These are phyloP conservation scores for Pogonus chalceus DNA, from an alignment of 1,140 invertebrate genomes.

Conservation along the genomic window DNA sequence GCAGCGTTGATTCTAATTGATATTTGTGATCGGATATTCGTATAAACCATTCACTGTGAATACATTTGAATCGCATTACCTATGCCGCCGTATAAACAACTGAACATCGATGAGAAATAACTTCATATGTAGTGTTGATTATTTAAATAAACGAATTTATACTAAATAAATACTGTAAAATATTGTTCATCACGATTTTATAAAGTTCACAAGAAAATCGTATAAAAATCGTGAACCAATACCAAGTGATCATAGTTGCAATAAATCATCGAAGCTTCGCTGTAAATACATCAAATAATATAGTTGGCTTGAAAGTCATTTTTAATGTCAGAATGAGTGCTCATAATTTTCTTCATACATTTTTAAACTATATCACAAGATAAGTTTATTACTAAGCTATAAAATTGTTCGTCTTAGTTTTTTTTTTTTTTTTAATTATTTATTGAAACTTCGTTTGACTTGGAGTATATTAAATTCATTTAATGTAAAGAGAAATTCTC, in stretches of 20 bases:
- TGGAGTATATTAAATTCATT: no score
- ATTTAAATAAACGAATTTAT: not conserved
- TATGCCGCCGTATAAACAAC: not conserved
- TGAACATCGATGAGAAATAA: not conserved
- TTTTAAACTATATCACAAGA: no score
- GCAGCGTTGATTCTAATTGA: conserved; percentile 3
- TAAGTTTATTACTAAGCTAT: no score
- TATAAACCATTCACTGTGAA: conserved; percentile 1
- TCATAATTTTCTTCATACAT: no score
- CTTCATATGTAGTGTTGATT: not conserved
- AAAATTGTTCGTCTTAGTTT: no score
- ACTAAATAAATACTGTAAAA: not conserved
- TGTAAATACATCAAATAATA: conserved; percentile 2
- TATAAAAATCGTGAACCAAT: not conserved
- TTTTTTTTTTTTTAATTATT: no score
- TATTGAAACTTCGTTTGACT: no score
- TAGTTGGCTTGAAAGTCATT: no score
- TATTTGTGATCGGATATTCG: conserved; percentile 5
- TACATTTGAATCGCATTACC: conserved; percentile 4
- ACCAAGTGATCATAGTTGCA: not conserved
- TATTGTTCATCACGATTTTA: not conserved
- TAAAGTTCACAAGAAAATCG: conserved; percentile 5
- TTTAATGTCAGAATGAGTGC: no score
- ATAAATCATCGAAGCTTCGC: not conserved
- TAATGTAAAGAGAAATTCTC: no score